phyloP scores from a whole-genome alignment of 2,888 invertebrate species.

The Plebejus anna region DNA sequence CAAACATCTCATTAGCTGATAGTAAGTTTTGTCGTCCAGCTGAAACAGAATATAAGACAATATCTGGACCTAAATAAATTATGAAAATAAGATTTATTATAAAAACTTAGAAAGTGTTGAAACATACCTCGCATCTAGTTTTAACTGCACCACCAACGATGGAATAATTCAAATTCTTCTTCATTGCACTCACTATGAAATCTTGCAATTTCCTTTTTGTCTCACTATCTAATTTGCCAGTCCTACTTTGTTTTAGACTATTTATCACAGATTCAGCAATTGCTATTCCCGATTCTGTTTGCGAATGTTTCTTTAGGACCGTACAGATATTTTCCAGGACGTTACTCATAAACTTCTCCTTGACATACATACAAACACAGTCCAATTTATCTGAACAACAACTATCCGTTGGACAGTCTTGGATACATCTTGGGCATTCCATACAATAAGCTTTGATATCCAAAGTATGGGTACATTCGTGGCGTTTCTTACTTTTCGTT shows the following conservation, averaged over 20 bases:
- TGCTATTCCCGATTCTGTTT: constrained; percentile 38
- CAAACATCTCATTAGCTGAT: constrained; percentile 63
- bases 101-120: neutral
- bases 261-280: constrained; percentile 55
- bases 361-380: constrained; percentile 61
- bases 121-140: constrained; percentile 66
- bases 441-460: constrained; percentile 56
- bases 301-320: constrained; percentile 8
- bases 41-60: constrained; percentile 36
- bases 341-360: constrained; percentile 63
- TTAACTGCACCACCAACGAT: constrained; percentile 71
- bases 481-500: constrained; percentile 53
- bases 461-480: constrained; percentile 53
- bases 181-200: constrained; percentile 58
- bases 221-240: constrained; percentile 60
- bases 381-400: constrained; percentile 52
- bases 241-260: constrained; percentile 57
- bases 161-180: constrained; percentile 64
- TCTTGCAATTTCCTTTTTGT: constrained; percentile 57
- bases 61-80: too few species aligned
- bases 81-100: neutral
- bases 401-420: constrained; percentile 52
- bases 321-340: constrained; percentile 47
- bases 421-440: constrained; percentile 63
- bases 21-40: constrained; percentile 64